Evolutionary conservation across 2,888 invertebrate genomes (phyloP), one percentile per base, ranked within the genome.

Genomic region (Caenorhabditis sinica): DNA sequence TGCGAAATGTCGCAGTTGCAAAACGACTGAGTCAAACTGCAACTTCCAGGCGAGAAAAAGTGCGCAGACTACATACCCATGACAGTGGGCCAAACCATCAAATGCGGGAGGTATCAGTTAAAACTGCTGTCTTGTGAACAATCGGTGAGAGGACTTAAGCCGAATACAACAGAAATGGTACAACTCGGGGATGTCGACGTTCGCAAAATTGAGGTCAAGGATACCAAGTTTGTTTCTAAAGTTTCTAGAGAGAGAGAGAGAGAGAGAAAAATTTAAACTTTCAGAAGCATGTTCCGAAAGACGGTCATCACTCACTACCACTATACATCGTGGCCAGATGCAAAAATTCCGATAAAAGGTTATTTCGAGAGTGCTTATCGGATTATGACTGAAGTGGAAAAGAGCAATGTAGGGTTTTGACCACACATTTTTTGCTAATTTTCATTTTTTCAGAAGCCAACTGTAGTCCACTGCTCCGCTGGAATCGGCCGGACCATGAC

Each of bases 401-500:
- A 33, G 33, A 33, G 33, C 8, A 33, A 33, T 4, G 33, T 33
- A 8, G 8, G 33, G 4, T 33, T 33, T 33, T 4, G 33, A 33
- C n/a, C n/a, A n/a, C n/a, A n/a, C n/a, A n/a, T n/a, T n/a, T n/a
- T n/a, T n/a, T n/a, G n/a, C n/a, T n/a, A n/a, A n/a, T n/a, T n/a
- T n/a, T n/a, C n/a, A n/a, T n/a, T n/a, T n/a, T 53, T 58, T 58
- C 63, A 63, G 63, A 17, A 28, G 2, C 36, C 61, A 1, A 23
- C n/a, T 23, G 40, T 61, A n/a, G 36, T 61, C 9, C 36, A 40
- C 23, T 40, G 61, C n/a, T n/a, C 28, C 1, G 2, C n/a, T 23
- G 61, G 36, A 61, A 40, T 40, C 23, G 61, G 61, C 20, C 36
- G 61, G 1, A 13, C 61, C 9, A 20, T 61, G 20, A 5, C 61